Evolutionary conservation across 2,797 vertebrate genomes (phyloP), one percentile per base, ranked within the genome.

Genomic region (Etheostoma perlongum): DNA sequence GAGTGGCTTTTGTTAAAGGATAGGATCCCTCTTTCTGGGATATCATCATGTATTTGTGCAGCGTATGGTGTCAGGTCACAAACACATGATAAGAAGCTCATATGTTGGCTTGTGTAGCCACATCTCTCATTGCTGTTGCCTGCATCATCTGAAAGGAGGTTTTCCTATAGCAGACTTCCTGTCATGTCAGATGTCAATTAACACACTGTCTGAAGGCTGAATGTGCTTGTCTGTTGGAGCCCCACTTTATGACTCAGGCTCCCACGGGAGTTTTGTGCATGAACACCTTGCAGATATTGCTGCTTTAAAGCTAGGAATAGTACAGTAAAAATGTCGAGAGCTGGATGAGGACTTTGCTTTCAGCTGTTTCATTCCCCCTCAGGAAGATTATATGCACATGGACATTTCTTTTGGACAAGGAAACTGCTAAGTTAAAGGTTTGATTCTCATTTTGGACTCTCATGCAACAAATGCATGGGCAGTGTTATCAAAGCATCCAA

Each of bases 241-340:
- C 33, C n/a, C 48, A 21, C 16, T 36, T 47, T 6, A 55, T 23
- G 59, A 72, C 48, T 61, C 44, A 14, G 21, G 27, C 58, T 67
- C 53, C 53, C 65, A 52, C 48, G 5, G 25, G 51, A 69, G 44
- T 62, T 66, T 74, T 55, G 51, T 69, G 55, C 27, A 53, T 64
- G 36, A 67, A 67, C 18, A 52, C 70, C 27, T 10, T 23, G 57
- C 52, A 33, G 36, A 44, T 74, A 27, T 63, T 19, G 15, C 75
- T 48, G 66, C 48, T 80, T 71, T 52, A 70, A 80, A 61, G 23
- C 49, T 67, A 40, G 60, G 27, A 84, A 78, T 61, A 81, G 78
- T 76, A 63, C 21, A 71, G 21, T 27, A 25, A 57, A 67, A 69
- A 57, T 30, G 5, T 16, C 33, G 21, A 76, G 19, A 51, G 44